These are phyloP conservation scores for Drosophila nr. perissopoda DNA, from an alignment of 2,888 invertebrate species.

Conservation along the genomic window DNA sequence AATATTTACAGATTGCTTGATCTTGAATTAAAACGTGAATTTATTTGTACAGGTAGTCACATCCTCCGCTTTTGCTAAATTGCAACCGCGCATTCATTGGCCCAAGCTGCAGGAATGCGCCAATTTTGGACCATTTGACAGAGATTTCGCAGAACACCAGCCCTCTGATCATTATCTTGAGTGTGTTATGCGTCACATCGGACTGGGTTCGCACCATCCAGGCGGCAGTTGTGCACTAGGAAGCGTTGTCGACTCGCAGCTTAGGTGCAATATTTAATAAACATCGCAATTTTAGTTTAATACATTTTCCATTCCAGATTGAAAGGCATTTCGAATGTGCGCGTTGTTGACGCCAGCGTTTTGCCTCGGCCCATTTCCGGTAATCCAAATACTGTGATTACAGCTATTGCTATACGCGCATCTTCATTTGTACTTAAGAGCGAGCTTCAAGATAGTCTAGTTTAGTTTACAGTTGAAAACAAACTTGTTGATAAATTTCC, in stretches of 20 bases:
- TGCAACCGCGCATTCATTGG: constrained; percentile 88
- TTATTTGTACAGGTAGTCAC: constrained; percentile 80
- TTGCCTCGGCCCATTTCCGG: constrained; percentile 92
- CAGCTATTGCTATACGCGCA: constrained; percentile 89
- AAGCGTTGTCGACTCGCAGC: constrained; percentile 89
- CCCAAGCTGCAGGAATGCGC: constrained; percentile 88
- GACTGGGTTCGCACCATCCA: constrained; percentile 91
- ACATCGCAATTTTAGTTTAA: not conserved
- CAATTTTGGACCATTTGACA: constrained; percentile 85
- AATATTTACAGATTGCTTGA: too few relatives aligned
- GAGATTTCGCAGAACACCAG: constrained; percentile 80
- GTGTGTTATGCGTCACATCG: constrained; percentile 88
- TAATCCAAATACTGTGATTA: constrained; percentile 89
- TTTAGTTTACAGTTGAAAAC: constrained; percentile 7
- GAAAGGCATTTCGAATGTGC: constrained; percentile 87
- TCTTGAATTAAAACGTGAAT: constrained; percentile 55
- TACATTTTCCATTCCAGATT: constrained; percentile 85
- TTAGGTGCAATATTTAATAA: constrained; percentile 85
- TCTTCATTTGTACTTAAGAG: constrained; percentile 87
- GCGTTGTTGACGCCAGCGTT: constrained; percentile 93
- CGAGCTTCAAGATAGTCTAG: constrained; percentile 69
- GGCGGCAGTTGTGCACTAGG: constrained; percentile 93
- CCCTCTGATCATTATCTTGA: constrained; percentile 87
- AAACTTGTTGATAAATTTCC: constrained; percentile 9
- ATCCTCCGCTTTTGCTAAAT: constrained; percentile 87